A percentile compares a stretch with the other conserved stretches of the same genome.
Evolutionary conservation across 2,888 invertebrate species (phyloP).

Genomic region (Nomada flava): DNA sequence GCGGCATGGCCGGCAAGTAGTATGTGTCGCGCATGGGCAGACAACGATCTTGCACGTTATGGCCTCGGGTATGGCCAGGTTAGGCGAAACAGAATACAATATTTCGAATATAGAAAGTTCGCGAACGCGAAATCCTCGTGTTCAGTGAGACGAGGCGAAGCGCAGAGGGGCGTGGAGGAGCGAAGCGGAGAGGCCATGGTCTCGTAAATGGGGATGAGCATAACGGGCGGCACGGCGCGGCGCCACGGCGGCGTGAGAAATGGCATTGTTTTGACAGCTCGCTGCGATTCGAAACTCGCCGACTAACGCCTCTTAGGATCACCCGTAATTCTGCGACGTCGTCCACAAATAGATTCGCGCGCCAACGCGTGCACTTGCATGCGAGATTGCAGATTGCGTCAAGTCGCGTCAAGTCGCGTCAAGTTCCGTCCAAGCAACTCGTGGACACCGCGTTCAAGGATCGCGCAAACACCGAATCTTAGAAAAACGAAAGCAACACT

Average conservation of each 20-base stretch:
- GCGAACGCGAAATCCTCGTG: slow-evolving; percentile 49
- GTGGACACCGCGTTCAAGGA: no score
- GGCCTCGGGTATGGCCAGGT: no score
- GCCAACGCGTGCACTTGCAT: background rate
- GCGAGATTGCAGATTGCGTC: background rate
- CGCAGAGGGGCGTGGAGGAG: slow-evolving; percentile 47
- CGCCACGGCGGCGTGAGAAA: slow-evolving; percentile 72
- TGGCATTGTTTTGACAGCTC: slow-evolving; percentile 81
- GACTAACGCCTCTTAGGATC: slow-evolving; percentile 32
- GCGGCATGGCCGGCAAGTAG: no score
- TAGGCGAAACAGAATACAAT: background rate
- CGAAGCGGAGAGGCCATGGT: slow-evolving; percentile 58
- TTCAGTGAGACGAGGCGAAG: slow-evolving; percentile 55
- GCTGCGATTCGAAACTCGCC: slow-evolving; percentile 64
- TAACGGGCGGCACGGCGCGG: slow-evolving; percentile 62
- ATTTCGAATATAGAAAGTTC: slow-evolving; percentile 40
- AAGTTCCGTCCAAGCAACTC: no score
- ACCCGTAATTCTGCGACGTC: slow-evolving; percentile 43
- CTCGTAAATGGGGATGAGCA: slow-evolving; percentile 79
- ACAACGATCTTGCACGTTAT: no score
- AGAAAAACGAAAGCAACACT: no score
- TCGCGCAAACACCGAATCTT: background rate
- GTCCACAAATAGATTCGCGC: slow-evolving; percentile 31
- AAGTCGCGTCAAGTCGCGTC: background rate
- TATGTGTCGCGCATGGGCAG: no score